Evolutionary conservation across 2,888 invertebrate genomes (phyloP), one percentile per base, ranked within the genome.

Genomic region (Drosophila nr. medialis): DNA sequence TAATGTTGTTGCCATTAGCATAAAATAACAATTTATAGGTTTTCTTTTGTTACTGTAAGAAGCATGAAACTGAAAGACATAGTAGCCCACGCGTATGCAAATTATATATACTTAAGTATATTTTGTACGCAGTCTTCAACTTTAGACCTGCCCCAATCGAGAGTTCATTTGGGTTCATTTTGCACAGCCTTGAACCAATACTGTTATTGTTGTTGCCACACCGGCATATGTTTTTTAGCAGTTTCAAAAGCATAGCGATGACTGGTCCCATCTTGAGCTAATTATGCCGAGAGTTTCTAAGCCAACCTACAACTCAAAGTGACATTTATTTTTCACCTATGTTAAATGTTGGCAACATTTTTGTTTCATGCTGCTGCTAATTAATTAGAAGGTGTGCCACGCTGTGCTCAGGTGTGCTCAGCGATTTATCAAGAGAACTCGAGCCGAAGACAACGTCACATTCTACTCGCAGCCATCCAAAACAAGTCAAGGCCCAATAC

Each of bases 371-470:
- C 48, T 66, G 74, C 59, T 51, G 65, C 78, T 89, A 89, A 85
- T 85, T 85, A 89, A 85, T 86, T 89, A 69, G 53, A 66, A 85
- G 89, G 85, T 81, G 87, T 69, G 74, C 56, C 53, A 18, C 58
- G 72, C 27, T 62, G 55, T 62, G 81, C 64, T 54, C 61, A 63
- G 66, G 60, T 61, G 67, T 75, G 72, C 68, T 65, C 58, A 69
- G 67, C 54, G 42, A 66, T 76, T 61, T 48, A 56, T 53, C 40
- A 74, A n/a, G 53, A 45, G 18, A 36, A 49, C 56, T 36, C 27
- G 6, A 58, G 50, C 50, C 54, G 62, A 29, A 42, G 64, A 62
- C 69, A 70, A 18, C 58, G 50, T 30, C 66, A 24, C 38, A 40
- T 73, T 73, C 66, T 73, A 29, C 55, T 60, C 34, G 40, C 15